Percentiles rank a stretch among this genome's conserved stretches.
Evolutionary conservation across 2,888 invertebrate species (phyloP).

Genomic region (Heliconius ethilla): DNA sequence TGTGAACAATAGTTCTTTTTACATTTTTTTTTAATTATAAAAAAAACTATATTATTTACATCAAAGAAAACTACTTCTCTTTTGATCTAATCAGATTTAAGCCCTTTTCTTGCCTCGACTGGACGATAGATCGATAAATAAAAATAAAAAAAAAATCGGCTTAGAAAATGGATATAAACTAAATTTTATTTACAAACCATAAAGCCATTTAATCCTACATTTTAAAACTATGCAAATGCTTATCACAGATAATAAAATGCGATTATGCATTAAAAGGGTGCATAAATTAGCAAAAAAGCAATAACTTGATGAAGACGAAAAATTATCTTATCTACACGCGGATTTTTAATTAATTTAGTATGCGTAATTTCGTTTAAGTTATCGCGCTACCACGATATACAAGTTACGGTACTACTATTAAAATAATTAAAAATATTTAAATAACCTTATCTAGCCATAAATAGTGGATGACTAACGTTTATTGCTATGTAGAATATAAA

Average conservation of each 20-base stretch:
- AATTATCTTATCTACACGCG: conserved; percentile 60
- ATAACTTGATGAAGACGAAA: conserved; percentile 68
- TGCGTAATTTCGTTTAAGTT: conserved; percentile 30
- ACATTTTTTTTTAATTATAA: too few relatives aligned
- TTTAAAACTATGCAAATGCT: conserved; percentile 63
- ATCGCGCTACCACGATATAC: conserved; percentile 24
- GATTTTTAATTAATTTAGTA: conserved; percentile 58
- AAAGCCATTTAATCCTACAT: conserved; percentile 50
- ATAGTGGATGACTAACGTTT: conserved; percentile 17
- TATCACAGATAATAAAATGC: conserved; percentile 67
- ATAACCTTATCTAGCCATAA: conserved; percentile 20
- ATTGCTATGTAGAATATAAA: conserved; percentile 12
- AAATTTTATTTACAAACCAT: neutral
- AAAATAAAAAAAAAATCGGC: too few relatives aligned
- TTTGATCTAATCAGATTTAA: neutral
- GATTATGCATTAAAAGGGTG: conserved; percentile 69
- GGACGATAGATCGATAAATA: neutral
- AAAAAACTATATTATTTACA: too few relatives aligned
- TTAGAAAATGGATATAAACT: neutral
- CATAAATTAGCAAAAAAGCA: conserved; percentile 76
- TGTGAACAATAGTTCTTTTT: too few relatives aligned
- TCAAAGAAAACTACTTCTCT: too few relatives aligned
- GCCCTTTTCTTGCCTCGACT: neutral
- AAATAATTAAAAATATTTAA: conserved; percentile 28
- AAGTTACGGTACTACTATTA: conserved; percentile 22